phyloP scores from a whole-genome alignment of 2,113 vertebrate species.

The Isichthys henryi region DNA sequence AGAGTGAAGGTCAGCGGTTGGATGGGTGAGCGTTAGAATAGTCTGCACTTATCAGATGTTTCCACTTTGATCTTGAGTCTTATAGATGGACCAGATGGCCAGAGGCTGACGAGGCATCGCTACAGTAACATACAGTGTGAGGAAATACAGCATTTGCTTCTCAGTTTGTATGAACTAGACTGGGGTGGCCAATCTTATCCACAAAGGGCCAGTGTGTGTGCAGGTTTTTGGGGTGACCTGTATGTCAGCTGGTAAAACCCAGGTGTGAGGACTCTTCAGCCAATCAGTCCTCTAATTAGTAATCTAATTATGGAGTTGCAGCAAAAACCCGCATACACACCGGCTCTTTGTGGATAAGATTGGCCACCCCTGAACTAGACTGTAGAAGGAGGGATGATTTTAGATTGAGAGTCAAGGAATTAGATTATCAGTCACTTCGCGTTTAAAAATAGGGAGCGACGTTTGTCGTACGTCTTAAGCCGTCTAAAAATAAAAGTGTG shows the following conservation, averaged over 20 bases:
- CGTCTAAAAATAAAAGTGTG: not conserved
- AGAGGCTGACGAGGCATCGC: constrained; percentile 11
- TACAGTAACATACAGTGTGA: constrained; percentile 28
- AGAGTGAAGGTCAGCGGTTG: not conserved
- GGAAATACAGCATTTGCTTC: not conserved
- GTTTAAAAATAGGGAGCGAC: constrained; percentile 28
- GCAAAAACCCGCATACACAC: too few relatives aligned
- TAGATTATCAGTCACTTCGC: constrained; percentile 17
- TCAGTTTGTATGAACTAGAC: not conserved
- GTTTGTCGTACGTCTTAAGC: not conserved
- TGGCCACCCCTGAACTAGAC: too few relatives aligned
- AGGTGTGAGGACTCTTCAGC: too few relatives aligned
- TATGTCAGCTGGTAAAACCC: too few relatives aligned
- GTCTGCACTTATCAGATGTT: constrained; percentile 16
- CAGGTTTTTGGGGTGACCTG: too few relatives aligned
- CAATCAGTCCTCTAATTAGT: too few relatives aligned
- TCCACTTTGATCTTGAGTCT: constrained; percentile 26
- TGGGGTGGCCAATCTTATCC: too few relatives aligned
- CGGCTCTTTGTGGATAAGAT: too few relatives aligned
- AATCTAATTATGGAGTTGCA: too few relatives aligned
- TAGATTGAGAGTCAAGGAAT: constrained; percentile 12
- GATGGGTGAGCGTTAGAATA: not conserved
- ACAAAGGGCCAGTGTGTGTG: too few relatives aligned
- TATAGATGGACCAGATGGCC: constrained; percentile 21
- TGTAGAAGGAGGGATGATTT: not conserved